These are phyloP conservation scores for Drosophila percnosoma DNA, from an alignment of 2,888 invertebrate species.

Conservation along the genomic window DNA sequence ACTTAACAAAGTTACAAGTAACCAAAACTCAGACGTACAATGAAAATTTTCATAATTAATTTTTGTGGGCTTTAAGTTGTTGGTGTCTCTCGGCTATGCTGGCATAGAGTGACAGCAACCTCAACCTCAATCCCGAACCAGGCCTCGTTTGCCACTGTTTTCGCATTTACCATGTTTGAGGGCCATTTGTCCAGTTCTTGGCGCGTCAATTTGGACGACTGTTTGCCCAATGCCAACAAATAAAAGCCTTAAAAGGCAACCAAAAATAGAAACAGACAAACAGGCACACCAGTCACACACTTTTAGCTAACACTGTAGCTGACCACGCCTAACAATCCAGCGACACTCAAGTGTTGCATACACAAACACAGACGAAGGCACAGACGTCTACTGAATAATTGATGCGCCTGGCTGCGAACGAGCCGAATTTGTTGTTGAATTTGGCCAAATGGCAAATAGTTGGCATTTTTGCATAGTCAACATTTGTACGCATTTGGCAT, in stretches of 20 bases:
- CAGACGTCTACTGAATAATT: conserved; percentile 44
- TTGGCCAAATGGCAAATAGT: conserved; percentile 29
- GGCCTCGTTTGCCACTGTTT: conserved; percentile 3
- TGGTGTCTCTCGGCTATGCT: conserved; percentile 8
- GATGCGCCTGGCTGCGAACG: conserved; percentile 15
- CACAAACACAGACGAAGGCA: not conserved
- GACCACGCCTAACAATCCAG: conserved; percentile 45
- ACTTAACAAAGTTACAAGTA: conserved; percentile 67
- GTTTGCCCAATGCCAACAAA: conserved; percentile 32
- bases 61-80: conserved; percentile 57
- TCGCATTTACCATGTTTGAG: conserved; percentile 62
- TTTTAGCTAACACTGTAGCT: conserved; percentile 29
- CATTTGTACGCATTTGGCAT: conserved; percentile 39
- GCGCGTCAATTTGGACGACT: conserved; percentile 50
- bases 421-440: conserved; percentile 21
- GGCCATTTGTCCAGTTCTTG: conserved; percentile 69
- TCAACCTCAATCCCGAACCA: not conserved
- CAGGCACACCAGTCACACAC: conserved; percentile 17
- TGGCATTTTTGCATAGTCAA: conserved; percentile 38
- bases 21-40: conserved; percentile 59
- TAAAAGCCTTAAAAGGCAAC: not conserved
- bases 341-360: conserved; percentile 31
- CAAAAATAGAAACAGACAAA: conserved; percentile 35
- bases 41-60: conserved; percentile 77
- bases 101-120: not conserved